phyloP scores from a whole-genome alignment of 1,140 invertebrate genomes.

The Liolophura sinensis region DNA sequence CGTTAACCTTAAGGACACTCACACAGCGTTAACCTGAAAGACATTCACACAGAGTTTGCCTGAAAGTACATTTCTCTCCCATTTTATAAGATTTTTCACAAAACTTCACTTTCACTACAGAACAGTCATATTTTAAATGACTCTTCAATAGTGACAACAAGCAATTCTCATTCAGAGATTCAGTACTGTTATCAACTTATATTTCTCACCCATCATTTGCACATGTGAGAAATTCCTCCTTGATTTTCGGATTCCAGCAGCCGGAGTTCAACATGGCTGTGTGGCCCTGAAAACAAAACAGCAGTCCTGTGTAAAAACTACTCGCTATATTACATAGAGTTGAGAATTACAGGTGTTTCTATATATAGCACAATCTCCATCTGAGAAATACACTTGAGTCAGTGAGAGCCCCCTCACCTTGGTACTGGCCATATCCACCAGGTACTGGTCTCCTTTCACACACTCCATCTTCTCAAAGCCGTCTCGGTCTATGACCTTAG shows the following conservation, averaged over 20 bases:
- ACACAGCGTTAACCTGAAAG: too few species aligned
- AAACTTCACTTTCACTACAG: too few species aligned
- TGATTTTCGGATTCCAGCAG: constrained; percentile 89
- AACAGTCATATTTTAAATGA: too few species aligned
- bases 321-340: too few species aligned
- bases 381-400: neutral
- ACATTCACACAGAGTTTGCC: neutral
- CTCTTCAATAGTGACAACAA: neutral
- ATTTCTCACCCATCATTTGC: constrained; percentile 76
- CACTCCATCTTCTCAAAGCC: constrained; percentile 96
- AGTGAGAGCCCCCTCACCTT: constrained; percentile 63
- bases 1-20: too few species aligned
- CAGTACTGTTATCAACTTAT: too few species aligned
- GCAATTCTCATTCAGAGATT: too few species aligned
- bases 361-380: too few species aligned
- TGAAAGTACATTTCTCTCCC: neutral
- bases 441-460: constrained; percentile 94
- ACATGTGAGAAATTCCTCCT: constrained; percentile 93
- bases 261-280: constrained; percentile 88
- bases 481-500: constrained; percentile 94
- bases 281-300: constrained; percentile 70
- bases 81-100: neutral
- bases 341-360: too few species aligned
- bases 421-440: constrained; percentile 90
- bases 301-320: too few species aligned